phyloP scores from a whole-genome alignment of 2,888 invertebrate genomes.

The Sphinx pinastri region DNA sequence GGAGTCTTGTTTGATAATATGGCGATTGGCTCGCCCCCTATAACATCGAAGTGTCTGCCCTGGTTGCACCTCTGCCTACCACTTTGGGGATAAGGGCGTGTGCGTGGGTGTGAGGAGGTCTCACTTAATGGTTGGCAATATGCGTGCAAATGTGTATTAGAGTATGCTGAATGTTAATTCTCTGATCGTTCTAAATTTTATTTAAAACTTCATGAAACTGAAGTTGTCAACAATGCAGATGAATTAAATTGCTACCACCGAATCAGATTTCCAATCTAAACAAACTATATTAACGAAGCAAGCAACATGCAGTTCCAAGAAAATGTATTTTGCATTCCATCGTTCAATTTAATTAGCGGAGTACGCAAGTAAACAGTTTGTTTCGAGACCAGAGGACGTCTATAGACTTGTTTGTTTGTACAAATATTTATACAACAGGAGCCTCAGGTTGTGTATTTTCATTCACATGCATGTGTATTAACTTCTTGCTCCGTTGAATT shows the following conservation, averaged over 20 bases:
- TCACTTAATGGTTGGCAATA: too few relatives aligned
- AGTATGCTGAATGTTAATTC: too few relatives aligned
- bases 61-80: too few relatives aligned
- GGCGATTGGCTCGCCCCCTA: too few relatives aligned
- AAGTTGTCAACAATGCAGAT: background rate
- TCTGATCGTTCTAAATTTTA: too few relatives aligned
- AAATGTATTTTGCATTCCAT: conserved; percentile 5
- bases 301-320: conserved; percentile 1
- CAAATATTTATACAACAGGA: conserved; percentile 2
- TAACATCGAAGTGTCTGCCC: too few relatives aligned
- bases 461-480: background rate
- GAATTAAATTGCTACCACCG: background rate
- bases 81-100: too few relatives aligned
- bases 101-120: too few relatives aligned
- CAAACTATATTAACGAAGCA: background rate
- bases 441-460: conserved; percentile 3
- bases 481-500: background rate
- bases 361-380: background rate
- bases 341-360: conserved; percentile 25
- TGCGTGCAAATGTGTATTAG: too few relatives aligned
- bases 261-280: background rate
- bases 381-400: background rate
- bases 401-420: conserved; percentile 2
- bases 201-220: background rate
- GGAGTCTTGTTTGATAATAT: too few relatives aligned